These are phyloP conservation scores for Palaemon carinicauda DNA, from an alignment of 1,140 invertebrate species.

Conservation along the genomic window DNA sequence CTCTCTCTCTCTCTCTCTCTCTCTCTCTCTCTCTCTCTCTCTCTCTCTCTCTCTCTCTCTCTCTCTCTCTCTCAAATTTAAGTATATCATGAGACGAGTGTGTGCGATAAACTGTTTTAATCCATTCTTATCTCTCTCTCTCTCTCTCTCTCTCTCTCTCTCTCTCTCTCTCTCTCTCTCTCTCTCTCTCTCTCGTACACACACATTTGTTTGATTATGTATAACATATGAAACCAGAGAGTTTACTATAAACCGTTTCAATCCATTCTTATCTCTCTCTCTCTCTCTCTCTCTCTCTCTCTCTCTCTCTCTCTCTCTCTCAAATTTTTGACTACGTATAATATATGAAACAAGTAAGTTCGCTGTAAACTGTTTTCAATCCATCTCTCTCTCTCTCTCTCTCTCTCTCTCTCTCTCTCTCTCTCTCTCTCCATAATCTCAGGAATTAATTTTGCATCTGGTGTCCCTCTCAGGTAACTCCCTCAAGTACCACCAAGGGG, in stretches of 20 bases:
- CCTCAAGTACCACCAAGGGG: conserved; percentile 59
- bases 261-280: neutral
- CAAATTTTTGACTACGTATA: neutral
- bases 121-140: neutral
- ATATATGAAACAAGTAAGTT: too few relatives aligned
- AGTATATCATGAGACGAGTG: neutral
- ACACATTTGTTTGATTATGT: neutral
- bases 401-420: neutral
- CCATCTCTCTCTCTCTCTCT: too few relatives aligned
- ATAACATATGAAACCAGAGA: too few relatives aligned
- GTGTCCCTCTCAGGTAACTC: conserved; percentile 46
- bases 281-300: conserved; percentile 4
- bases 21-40: neutral
- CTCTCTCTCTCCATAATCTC: neutral
- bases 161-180: neutral
- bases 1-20: neutral
- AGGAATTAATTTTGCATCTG: neutral
- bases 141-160: neutral
- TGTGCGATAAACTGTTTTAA: neutral
- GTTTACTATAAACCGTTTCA: neutral
- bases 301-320: neutral
- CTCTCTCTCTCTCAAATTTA: too few relatives aligned
- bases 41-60: neutral
- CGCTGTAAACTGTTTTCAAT: too few relatives aligned
- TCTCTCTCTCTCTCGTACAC: too few relatives aligned